Percentiles rank a stretch among this genome's conserved stretches.
Evolutionary conservation across 2,797 vertebrate species (phyloP).

Genomic region (Chelonia mydas): DNA sequence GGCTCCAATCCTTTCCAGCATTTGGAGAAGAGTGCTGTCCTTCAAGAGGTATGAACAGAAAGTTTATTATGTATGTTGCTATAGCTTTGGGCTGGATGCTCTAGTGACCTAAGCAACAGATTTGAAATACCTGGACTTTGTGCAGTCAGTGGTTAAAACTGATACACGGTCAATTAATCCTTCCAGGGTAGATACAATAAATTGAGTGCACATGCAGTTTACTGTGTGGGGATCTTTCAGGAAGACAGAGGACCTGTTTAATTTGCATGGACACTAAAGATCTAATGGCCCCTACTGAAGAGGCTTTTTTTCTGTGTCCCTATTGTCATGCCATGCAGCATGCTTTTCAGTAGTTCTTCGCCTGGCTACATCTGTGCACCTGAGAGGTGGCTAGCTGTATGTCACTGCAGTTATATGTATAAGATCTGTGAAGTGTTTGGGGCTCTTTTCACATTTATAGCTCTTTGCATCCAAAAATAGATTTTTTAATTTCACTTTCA

Average conservation of each 20-base stretch:
- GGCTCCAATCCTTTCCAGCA: slow-evolving; percentile 98
- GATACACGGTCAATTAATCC: fast-evolving
- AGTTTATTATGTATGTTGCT: neutral
- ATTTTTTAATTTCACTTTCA: neutral
- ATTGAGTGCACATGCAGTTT: fast-evolving
- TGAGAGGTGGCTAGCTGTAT: neutral
- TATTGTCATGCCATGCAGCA: fast-evolving
- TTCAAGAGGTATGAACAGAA: slow-evolving; percentile 90
- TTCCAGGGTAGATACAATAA: fast-evolving
- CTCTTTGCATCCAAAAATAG: too few species aligned
- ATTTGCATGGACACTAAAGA: fast-evolving
- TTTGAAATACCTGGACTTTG: neutral
- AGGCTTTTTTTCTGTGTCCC: neutral
- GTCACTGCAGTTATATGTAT: neutral
- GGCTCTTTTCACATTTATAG: too few species aligned
- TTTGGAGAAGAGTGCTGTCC: slow-evolving; percentile 96
- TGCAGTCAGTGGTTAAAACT: fast-evolving
- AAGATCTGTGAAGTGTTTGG: neutral
- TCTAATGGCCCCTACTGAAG: neutral
- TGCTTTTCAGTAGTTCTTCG: neutral
- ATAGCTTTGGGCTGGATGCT: fast-evolving
- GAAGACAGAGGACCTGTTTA: neutral
- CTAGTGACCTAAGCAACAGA: neutral
- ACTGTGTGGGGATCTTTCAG: fast-evolving
- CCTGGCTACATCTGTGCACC: neutral